Evolutionary conservation across 2,888 invertebrate species (phyloP), one percentile per base, ranked within the genome.

Genomic region (Saturnia japonica): DNA sequence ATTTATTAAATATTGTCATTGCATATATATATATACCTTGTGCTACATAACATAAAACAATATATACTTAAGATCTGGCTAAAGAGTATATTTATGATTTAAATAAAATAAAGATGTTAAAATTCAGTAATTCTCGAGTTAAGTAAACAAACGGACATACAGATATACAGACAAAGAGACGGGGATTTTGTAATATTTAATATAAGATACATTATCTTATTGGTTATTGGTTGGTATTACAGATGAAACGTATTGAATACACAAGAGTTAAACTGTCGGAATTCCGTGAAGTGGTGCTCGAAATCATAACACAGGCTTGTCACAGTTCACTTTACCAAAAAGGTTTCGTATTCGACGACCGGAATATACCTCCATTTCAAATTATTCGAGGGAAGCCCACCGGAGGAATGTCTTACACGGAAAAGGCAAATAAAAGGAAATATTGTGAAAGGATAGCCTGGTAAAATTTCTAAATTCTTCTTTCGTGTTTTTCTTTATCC

Each of bases 361-460:
- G 95, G 43, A 95, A 95, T 71, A 83, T 93, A 73, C 89, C 91
- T 4, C 92, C 93, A 0, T 91, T 88, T 57, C 88, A 88, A 75
- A 90, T 95, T 0, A 93, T 95, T 9, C 81, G 95, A n/a, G 95
- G 95, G 43, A 95, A 95, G 81, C 94, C 95, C 72, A 94, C 95
- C 0, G 95, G 95, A 28, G 97, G 97, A 76, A 97, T 97, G 95
- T 97, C 97, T 6, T 98, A 97, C 84, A 97, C 97, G 68, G 97
- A 98, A 82, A 97, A 98, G 82, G 97, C 97, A 0, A 96, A 96
- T 79, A 98, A 98, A 83, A 95, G 97, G 74, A 95, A 96, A 77
- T 97, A 97, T 84, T 98, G 98, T 83, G 95, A 95, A 82, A 93
- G 97, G 74, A 93, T 98, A 2, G 96, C 97, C 54, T 95, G 97